Percentiles rank a stretch among this genome's conserved stretches.
phyloP scores from a whole-genome alignment of 1,140 invertebrate species.

The Hestina assimilis region DNA sequence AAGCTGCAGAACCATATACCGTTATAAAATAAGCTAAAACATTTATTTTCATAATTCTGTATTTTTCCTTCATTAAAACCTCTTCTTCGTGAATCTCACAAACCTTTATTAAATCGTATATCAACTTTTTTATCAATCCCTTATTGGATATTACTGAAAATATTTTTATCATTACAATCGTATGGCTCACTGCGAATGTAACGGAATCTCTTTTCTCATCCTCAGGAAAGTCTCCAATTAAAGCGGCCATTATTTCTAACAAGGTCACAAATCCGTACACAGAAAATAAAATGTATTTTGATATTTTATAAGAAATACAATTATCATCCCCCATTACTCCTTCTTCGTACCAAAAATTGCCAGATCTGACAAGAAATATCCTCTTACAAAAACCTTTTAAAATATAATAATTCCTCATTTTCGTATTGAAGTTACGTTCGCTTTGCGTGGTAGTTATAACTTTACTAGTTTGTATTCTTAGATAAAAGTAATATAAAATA shows the following conservation, averaged over 20 bases:
- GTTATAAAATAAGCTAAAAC: slow-evolving; percentile 45
- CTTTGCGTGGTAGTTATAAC: neutral
- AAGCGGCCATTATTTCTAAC: slow-evolving; percentile 56
- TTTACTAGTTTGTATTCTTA: slow-evolving; percentile 3
- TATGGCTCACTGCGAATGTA: slow-evolving; percentile 58
- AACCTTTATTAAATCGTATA: slow-evolving; percentile 46
- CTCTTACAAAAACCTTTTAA: slow-evolving; percentile 46
- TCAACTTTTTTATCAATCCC: slow-evolving; percentile 43
- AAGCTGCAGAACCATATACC: slow-evolving; percentile 48
- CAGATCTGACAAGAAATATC: slow-evolving; percentile 54
- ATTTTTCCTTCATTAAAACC: slow-evolving; percentile 47
- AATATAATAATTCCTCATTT: slow-evolving; percentile 57
- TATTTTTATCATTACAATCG: slow-evolving; percentile 62
- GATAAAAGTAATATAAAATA: neutral
- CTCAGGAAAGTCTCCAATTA: slow-evolving; percentile 52
- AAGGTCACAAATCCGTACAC: slow-evolving; percentile 52
- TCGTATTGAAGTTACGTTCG: neutral
- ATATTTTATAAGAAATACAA: slow-evolving; percentile 42
- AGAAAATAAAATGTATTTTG: slow-evolving; percentile 37
- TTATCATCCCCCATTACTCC: slow-evolving; percentile 44
- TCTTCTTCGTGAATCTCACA: slow-evolving; percentile 49
- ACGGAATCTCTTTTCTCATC: slow-evolving; percentile 59
- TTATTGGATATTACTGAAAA: slow-evolving; percentile 54
- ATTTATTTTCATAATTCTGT: slow-evolving; percentile 59
- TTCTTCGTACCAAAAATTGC: slow-evolving; percentile 65